Evolutionary conservation across 2,113 vertebrate genomes (phyloP).

Genomic region (Erpornis zantholeuca): DNA sequence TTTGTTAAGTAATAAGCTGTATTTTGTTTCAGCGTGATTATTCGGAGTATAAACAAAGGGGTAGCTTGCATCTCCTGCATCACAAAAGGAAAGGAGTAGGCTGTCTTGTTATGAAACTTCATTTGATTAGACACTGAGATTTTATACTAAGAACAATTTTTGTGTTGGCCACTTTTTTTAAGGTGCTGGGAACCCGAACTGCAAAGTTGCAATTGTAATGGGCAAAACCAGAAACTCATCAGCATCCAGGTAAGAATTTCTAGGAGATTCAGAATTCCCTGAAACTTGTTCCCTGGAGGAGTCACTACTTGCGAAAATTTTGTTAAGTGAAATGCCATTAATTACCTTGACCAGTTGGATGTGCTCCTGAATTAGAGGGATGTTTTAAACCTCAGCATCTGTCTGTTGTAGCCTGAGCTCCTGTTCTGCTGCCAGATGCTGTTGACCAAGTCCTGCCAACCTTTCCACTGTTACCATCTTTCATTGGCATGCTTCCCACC

Average conservation of each 20-base stretch:
- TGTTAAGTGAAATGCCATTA: not conserved
- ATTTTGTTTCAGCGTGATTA: not conserved
- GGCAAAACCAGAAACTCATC: slow-evolving; percentile 74
- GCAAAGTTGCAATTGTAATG: slow-evolving; percentile 90
- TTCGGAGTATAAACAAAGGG: not conserved
- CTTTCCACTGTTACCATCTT: not conserved
- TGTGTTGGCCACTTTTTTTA: slow-evolving; percentile 28
- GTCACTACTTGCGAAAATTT: not conserved
- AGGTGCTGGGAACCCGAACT: slow-evolving; percentile 88
- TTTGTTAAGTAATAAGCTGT: not conserved
- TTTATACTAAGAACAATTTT: not conserved
- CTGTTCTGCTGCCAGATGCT: not conserved
- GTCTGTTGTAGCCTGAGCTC: not conserved
- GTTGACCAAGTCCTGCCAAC: not conserved
- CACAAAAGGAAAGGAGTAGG: not conserved
- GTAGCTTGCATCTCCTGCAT: not conserved
- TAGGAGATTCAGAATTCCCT: not conserved
- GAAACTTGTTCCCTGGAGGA: not conserved
- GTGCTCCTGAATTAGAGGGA: not conserved
- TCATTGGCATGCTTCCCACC: fast-evolving
- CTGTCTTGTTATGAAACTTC: not conserved
- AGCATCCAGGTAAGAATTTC: slow-evolving; percentile 75
- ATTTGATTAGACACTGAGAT: not conserved
- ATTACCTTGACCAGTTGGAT: not conserved
- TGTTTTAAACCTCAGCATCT: not conserved